Conservation (phyloP, 2,888 invertebrate species). For the Spisula subtruncata region DNA sequence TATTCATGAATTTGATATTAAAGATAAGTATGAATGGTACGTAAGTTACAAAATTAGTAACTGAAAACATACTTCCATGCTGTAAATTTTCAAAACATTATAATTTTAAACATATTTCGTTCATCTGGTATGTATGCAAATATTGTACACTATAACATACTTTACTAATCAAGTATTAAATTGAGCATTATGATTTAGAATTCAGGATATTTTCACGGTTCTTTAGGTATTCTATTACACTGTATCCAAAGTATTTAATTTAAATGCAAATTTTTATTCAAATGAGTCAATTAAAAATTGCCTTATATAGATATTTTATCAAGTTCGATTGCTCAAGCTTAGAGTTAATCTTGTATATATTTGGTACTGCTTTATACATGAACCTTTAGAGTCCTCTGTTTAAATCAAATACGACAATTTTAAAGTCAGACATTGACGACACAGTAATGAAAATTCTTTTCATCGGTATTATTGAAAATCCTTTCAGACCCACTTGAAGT, state of each 20-base stretch:
- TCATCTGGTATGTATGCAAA: too few relatives aligned
- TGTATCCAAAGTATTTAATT: slow-evolving; percentile 14
- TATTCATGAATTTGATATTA: too few relatives aligned
- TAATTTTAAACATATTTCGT: too few relatives aligned
- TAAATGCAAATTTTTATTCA: slow-evolving; percentile 10
- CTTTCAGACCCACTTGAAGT: not conserved
- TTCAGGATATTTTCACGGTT: too few relatives aligned
- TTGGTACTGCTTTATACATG: not conserved
- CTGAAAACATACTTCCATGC: too few relatives aligned
- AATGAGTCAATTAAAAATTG: slow-evolving; percentile 15
- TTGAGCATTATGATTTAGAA: too few relatives aligned
- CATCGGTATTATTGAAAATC: not conserved
- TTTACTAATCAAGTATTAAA: too few relatives aligned
- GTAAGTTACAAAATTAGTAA: too few relatives aligned
- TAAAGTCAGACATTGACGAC: not conserved
- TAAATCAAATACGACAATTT: not conserved
- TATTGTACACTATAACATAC: too few relatives aligned
- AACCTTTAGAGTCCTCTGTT: not conserved
- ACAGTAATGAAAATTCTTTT: slow-evolving; percentile 15
- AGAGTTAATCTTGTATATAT: not conserved
- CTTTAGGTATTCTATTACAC: not conserved
- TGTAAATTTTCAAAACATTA: too few relatives aligned
- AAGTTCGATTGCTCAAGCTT: not conserved
- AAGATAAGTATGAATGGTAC: too few relatives aligned
- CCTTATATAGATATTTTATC: slow-evolving; percentile 13